Percentiles rank a stretch among this genome's conserved stretches.
Evolutionary conservation across 2,888 invertebrate genomes (phyloP).

Genomic region (Ypsolopha scabrella): DNA sequence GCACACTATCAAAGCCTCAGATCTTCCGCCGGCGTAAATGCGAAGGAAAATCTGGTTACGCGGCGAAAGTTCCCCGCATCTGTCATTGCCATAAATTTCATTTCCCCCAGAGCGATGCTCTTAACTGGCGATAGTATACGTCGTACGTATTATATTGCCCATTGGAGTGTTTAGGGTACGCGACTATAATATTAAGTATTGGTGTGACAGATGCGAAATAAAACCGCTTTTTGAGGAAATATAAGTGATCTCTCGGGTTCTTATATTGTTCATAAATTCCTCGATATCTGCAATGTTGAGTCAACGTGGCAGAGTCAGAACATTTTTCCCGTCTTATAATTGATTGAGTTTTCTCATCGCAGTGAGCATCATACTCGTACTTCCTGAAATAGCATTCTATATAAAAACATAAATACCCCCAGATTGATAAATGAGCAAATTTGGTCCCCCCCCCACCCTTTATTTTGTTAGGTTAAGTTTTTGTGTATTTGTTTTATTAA

Average conservation of each 20-base stretch:
- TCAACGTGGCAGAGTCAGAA: no score
- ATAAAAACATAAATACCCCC: no score
- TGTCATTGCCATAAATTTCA: background rate
- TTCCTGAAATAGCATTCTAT: background rate
- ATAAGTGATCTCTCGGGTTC: background rate
- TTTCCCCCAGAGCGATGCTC: background rate
- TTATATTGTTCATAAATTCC: background rate
- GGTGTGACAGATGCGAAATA: no score
- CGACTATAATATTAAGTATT: background rate
- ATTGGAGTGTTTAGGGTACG: background rate
- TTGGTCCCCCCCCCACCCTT: no score
- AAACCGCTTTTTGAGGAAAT: no score
- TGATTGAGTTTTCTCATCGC: background rate
- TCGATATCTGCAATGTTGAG: no score
- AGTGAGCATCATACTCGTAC: background rate
- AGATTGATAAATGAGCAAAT: no score
- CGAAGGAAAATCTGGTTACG: background rate
- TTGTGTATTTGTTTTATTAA: no score
- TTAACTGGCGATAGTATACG: background rate
- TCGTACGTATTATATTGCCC: background rate
- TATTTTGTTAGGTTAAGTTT: no score
- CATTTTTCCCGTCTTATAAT: background rate
- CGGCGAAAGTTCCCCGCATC: background rate
- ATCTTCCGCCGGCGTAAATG: background rate
- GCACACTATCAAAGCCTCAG: conserved; percentile 12